Evolutionary conservation across 2,888 invertebrate genomes (phyloP), one percentile per base, ranked within the genome.

Genomic region (Enchytraeus crypticus): DNA sequence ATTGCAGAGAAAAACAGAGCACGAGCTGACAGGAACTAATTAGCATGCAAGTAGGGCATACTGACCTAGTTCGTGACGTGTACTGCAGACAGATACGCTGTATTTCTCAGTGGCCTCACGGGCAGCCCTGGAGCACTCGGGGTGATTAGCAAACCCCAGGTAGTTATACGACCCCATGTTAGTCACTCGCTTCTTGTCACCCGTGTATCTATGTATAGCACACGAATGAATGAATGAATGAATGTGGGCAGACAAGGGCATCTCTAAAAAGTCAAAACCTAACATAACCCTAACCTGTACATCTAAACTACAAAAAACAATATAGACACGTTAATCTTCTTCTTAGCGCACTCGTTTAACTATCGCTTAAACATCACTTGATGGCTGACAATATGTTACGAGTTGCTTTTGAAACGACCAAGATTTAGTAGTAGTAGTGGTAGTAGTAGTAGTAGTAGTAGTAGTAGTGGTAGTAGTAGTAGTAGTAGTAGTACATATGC

Each of bases 101-200:
- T 85, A 85, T 64, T 85, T 81, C 59, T 85, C 83, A 47, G 89
- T 83, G 11, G 86, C 82, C 60, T 83, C 80, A 68, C 86, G 86
- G 21, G 89, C 85, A 30, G 84, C 84, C 64, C 88, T 86, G 18
- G 90, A 88, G 79, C 88, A 88, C 2, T 85, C 84, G 1, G 90
- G 91, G 11, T 81, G 80, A 64, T 87, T 84, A 11, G 96, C 93
- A 82, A 97, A 97, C 4, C 97, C 97, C 66, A 98, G 83, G 81
- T 98, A 98, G 82, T 98, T 98, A 81, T 98, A 98, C 2, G 96
- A 97, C 64, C 95, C 96, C 74, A 97, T 83, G 82, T 98, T 98
- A 71, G 95, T 83, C 74, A 91, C 93, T 72, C 85, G 85, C 26
- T 85, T 86, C 79, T 85, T 83, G n/a, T 84, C 85, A 57, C 92